phyloP scores from a whole-genome alignment of 2,888 invertebrate genomes.

The Mylabris sibirica region DNA sequence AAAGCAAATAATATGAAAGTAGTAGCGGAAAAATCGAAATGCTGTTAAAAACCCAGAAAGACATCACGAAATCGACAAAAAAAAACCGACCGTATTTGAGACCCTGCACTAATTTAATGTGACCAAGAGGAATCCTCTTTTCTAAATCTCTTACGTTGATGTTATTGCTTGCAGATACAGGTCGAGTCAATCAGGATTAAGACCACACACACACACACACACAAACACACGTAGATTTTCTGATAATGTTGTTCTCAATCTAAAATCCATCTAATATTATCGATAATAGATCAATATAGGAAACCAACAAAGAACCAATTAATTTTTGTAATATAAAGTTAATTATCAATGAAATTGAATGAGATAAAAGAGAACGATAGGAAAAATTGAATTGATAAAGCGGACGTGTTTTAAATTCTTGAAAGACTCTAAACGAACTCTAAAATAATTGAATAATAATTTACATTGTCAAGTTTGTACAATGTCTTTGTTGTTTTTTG shows the following conservation, averaged over 20 bases:
- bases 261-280: not conserved
- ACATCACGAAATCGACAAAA: constrained; percentile 14
- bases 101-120: constrained; percentile 44
- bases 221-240: not conserved
- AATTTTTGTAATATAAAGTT: not conserved
- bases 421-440: not conserved
- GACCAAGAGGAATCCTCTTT: constrained; percentile 44
- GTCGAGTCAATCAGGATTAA: constrained; percentile 40
- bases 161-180: constrained; percentile 40
- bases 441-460: constrained; percentile 7
- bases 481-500: not conserved
- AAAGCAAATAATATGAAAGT: not conserved
- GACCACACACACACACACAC: not conserved
- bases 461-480: not conserved
- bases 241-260: not conserved
- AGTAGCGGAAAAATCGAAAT: not conserved
- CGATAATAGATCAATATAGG: not conserved
- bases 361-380: not conserved
- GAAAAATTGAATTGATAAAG: not conserved
- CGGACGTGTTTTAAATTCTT: not conserved
- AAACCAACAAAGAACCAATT: not conserved
- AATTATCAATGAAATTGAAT: not conserved
- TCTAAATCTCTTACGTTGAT: constrained; percentile 38
- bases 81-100: constrained; percentile 39
- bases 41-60: not conserved